A percentile compares a stretch with the other conserved stretches of the same genome.
Conservation (phyloP, 2,113 vertebrate species). For the Ammodytes dubius region DNA sequence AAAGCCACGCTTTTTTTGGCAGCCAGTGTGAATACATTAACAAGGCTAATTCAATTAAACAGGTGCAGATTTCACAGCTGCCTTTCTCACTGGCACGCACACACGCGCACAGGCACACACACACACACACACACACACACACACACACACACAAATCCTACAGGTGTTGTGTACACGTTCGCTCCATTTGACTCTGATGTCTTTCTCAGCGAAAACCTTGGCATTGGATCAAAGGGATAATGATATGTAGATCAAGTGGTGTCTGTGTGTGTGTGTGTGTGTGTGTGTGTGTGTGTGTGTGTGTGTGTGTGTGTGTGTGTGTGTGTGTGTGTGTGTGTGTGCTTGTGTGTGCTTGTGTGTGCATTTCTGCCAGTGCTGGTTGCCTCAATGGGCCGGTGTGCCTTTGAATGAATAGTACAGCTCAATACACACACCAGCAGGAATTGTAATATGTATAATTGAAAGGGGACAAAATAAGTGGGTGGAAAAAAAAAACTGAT, state of each 20-base stretch:
- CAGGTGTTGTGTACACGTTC: conserved; percentile 79
- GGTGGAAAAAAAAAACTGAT: conserved; percentile 58
- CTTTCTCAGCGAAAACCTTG: conserved; percentile 78
- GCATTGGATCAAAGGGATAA: conserved; percentile 79
- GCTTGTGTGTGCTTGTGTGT: conserved; percentile 42
- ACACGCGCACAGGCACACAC: conserved; percentile 19
- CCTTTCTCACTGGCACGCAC: conserved; percentile 54
- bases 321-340: conserved; percentile 29
- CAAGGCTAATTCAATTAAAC: conserved; percentile 88
- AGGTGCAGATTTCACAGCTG: conserved; percentile 87
- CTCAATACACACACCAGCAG: conserved; percentile 67
- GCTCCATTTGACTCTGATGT: conserved; percentile 76
- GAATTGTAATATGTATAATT: conserved; percentile 69
- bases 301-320: conserved; percentile 17
- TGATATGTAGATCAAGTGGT: conserved; percentile 80
- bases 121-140: conserved; percentile 34
- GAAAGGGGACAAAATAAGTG: conserved; percentile 71
- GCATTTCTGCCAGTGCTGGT: conserved; percentile 40
- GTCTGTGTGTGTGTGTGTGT: conserved; percentile 49
- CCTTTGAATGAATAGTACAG: conserved; percentile 73
- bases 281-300: conserved; percentile 42
- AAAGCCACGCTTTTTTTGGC: conserved; percentile 83
- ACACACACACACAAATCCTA: conserved; percentile 66
- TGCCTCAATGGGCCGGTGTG: conserved; percentile 66
- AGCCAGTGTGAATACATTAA: conserved; percentile 87